phyloP scores from a whole-genome alignment of 1,140 invertebrate species.

The Dendrolimus punctatus region DNA sequence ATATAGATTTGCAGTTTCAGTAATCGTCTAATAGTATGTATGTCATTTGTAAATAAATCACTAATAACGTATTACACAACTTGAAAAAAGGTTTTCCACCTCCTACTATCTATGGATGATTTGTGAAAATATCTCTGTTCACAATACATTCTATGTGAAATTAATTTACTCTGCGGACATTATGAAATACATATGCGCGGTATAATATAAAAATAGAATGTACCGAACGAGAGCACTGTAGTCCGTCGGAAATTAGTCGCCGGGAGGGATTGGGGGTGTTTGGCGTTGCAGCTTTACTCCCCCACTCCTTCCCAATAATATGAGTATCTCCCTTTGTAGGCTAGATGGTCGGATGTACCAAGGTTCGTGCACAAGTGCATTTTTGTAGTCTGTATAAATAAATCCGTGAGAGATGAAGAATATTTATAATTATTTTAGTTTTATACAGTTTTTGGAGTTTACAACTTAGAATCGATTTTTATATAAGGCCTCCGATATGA shows the following conservation, averaged over 20 bases:
- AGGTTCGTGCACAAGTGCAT: slow-evolving; percentile 30
- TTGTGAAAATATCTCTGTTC: no score
- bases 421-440: background rate
- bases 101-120: no score
- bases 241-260: slow-evolving; percentile 57
- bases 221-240: slow-evolving; percentile 31
- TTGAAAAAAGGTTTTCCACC: no score
- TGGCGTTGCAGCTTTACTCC: slow-evolving; percentile 26
- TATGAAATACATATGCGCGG: background rate
- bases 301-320: slow-evolving; percentile 12
- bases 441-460: no score
- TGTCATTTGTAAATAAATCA: no score
- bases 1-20: no score
- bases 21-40: no score
- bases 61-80: no score
- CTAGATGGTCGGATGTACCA: slow-evolving; percentile 18
- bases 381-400: slow-evolving; percentile 26
- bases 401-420: background rate
- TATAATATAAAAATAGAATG: slow-evolving; percentile 37
- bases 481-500: background rate
- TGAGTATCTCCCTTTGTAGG: slow-evolving; percentile 24
- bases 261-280: slow-evolving; percentile 26
- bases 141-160: no score
- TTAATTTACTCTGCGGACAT: no score
- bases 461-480: background rate